phyloP scores from a whole-genome alignment of 1,140 invertebrate species.

The Ooceraea biroi region DNA sequence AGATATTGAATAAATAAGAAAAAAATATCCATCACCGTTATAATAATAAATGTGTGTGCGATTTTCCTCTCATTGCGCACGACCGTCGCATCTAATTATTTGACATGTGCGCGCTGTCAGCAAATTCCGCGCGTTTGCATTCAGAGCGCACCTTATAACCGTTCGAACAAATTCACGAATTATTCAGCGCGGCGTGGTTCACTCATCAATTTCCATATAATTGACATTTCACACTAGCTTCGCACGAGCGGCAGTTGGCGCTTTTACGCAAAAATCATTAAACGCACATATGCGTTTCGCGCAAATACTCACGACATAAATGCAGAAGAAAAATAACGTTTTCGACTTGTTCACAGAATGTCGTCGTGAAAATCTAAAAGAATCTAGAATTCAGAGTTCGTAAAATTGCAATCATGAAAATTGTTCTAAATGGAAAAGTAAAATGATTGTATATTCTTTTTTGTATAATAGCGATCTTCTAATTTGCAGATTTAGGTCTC shows the following conservation, averaged over 20 bases:
- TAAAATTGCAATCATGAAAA: not conserved
- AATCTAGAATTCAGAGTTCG: not conserved
- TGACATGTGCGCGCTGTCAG: slow-evolving; percentile 7
- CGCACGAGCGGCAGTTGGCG: not conserved
- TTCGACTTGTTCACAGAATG: not conserved
- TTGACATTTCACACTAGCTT: slow-evolving; percentile 41
- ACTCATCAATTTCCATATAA: slow-evolving; percentile 54
- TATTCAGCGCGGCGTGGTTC: slow-evolving; percentile 17
- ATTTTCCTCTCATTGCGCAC: slow-evolving; percentile 16
- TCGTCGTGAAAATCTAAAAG: not conserved
- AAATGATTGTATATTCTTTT: not conserved
- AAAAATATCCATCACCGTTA: slow-evolving; percentile 13
- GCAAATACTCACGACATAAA: not conserved
- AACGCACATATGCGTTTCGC: slow-evolving; percentile 21
- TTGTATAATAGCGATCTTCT: not conserved
- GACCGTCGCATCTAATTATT: slow-evolving; percentile 42
- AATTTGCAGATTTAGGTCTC: not conserved
- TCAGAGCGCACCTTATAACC: slow-evolving; percentile 31
- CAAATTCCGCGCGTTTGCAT: slow-evolving; percentile 35
- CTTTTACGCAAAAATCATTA: slow-evolving; percentile 50
- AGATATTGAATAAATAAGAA: not conserved
- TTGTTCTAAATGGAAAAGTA: not conserved
- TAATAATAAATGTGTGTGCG: slow-evolving; percentile 24
- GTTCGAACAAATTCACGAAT: slow-evolving; percentile 55
- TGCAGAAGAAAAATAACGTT: not conserved